Conservation (phyloP, 2,888 invertebrate species). For the Drosophila flavopinicola region DNA sequence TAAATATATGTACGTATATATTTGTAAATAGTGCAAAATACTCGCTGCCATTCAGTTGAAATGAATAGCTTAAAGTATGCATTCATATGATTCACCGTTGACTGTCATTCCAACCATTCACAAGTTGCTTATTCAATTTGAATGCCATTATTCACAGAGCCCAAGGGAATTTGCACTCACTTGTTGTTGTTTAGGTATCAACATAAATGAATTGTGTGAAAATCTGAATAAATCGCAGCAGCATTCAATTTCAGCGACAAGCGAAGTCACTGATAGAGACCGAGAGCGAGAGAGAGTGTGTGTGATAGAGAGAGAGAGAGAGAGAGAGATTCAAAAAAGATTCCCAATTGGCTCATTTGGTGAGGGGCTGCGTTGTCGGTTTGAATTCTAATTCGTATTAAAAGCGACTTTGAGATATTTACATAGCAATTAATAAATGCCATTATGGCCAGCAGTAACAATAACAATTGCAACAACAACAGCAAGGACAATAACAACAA, state of each 20-base stretch:
- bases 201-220: too few relatives aligned
- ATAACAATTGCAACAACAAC: conserved; percentile 33
- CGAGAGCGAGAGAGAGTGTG: not conserved
- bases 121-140: conserved; percentile 29
- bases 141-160: conserved; percentile 19
- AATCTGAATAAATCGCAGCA: too few relatives aligned
- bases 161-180: too few relatives aligned
- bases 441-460: conserved; percentile 49
- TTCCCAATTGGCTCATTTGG: conserved; percentile 35
- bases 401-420: conserved; percentile 58
- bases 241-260: too few relatives aligned
- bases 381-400: conserved; percentile 49
- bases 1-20: conserved; percentile 28
- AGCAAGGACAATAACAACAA: conserved; percentile 15
- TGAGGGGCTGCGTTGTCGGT: conserved; percentile 15
- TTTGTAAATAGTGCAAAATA: conserved; percentile 16
- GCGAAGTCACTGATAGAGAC: not conserved
- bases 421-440: conserved; percentile 72
- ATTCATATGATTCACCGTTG: conserved; percentile 28
- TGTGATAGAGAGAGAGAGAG: too few relatives aligned
- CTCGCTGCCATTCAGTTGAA: conserved; percentile 8
- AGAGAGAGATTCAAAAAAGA: too few relatives aligned
- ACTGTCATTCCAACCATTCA: conserved; percentile 6
- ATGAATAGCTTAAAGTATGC: conserved; percentile 13
- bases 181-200: conserved; percentile 1